These are phyloP conservation scores for Sminthurides bifidus DNA, from an alignment of 1,140 invertebrate species.

Conservation along the genomic window DNA sequence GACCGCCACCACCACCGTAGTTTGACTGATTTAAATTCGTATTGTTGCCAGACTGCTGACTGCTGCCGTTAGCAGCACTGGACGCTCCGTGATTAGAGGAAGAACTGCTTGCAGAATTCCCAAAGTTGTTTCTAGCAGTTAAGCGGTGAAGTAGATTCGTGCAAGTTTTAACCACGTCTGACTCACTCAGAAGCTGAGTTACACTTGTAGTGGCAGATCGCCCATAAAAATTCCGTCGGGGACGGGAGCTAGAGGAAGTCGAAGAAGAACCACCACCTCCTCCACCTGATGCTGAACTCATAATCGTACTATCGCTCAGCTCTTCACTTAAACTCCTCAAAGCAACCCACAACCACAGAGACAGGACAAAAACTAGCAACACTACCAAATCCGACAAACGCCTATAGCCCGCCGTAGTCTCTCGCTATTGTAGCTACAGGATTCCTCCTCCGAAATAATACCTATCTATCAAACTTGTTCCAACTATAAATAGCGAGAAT, in stretches of 20 bases:
- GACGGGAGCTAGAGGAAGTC: background rate
- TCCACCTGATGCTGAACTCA: slow-evolving; percentile 5
- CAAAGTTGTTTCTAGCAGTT: slow-evolving; percentile 40
- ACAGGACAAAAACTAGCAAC: slow-evolving; percentile 1
- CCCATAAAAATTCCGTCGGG: slow-evolving; percentile 52
- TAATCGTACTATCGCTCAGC: background rate
- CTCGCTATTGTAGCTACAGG: too few relatives aligned
- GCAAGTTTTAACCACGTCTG: slow-evolving; percentile 43
- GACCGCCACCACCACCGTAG: too few relatives aligned
- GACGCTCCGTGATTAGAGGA: too few relatives aligned
- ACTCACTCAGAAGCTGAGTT: slow-evolving; percentile 67
- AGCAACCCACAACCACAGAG: background rate
- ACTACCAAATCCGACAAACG: slow-evolving; percentile 3
- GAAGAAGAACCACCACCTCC: background rate
- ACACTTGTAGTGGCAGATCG: slow-evolving; percentile 64
- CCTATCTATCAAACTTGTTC: too few relatives aligned
- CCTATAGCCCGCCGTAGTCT: background rate
- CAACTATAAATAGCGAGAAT: too few relatives aligned
- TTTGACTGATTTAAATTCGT: too few relatives aligned
- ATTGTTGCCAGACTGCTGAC: too few relatives aligned
- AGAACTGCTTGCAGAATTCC: background rate
- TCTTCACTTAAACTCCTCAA: background rate
- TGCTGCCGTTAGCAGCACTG: background rate
- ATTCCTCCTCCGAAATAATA: too few relatives aligned
- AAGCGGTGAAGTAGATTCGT: slow-evolving; percentile 65